Conservation (phyloP, 37 sponge, comb jelly and placozoan genomes). For the Mnemiopsis leidyi region DNA sequence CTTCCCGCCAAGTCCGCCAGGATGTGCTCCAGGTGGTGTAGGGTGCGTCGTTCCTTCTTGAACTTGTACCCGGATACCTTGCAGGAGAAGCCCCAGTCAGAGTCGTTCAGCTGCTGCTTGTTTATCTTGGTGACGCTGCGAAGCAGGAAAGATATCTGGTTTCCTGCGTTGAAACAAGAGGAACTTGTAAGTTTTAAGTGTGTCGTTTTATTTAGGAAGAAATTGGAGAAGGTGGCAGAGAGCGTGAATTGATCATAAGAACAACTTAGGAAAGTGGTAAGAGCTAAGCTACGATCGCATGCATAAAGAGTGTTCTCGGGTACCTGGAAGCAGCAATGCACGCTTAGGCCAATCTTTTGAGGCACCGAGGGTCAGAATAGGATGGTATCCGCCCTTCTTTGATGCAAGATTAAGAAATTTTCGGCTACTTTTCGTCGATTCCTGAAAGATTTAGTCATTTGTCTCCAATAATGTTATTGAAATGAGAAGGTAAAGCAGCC, state of each 20-base stretch:
- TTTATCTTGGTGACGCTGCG: constrained; percentile 30
- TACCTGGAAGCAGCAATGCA: constrained; percentile 56
- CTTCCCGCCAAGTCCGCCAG: constrained; percentile 40
- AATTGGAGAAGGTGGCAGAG: no score
- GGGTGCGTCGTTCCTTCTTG: not conserved
- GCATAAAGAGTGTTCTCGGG: no score
- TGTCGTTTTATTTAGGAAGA: no score
- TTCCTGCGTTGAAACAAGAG: no score
- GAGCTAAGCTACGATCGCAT: no score
- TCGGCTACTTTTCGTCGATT: not conserved
- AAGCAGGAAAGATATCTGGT: not conserved
- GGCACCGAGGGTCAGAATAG: constrained; percentile 16
- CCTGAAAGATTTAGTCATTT: no score
- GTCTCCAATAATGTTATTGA: no score
- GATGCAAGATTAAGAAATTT: not conserved
- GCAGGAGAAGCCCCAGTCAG: constrained; percentile 54
- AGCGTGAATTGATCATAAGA: no score
- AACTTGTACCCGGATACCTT: constrained; percentile 35
- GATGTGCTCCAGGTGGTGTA: constrained; percentile 37
- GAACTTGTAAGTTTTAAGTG: no score
- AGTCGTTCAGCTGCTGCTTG: constrained; percentile 53
- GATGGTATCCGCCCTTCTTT: not conserved
- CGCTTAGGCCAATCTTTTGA: constrained; percentile 67
- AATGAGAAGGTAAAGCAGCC: no score
- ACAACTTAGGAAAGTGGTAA: no score